Evolutionary conservation across 1,140 invertebrate genomes (phyloP).

Genomic region (Drosophila gunungcola): DNA sequence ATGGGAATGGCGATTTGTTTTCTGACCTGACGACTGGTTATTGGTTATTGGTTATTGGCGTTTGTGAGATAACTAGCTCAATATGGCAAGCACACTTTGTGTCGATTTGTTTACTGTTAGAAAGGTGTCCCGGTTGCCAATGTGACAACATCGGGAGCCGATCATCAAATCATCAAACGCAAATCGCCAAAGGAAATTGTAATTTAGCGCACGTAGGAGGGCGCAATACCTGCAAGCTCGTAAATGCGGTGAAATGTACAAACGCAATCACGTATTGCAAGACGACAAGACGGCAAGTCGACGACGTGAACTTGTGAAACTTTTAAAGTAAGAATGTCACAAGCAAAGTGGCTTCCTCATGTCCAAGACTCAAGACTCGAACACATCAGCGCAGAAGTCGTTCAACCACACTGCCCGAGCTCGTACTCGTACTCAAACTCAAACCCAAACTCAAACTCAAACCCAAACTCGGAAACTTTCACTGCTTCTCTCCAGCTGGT

Average conservation of each 20-base stretch:
- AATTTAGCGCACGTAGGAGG: conserved; percentile 52
- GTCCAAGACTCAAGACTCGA: background rate
- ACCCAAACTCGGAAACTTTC: conserved; percentile 26
- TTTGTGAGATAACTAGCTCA: background rate
- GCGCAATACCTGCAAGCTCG: conserved; percentile 32
- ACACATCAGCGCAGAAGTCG: conserved; percentile 11
- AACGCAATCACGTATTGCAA: conserved; percentile 48
- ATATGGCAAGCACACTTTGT: background rate
- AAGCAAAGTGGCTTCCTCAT: conserved; percentile 16
- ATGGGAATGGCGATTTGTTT: background rate
- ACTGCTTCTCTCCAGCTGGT: conserved; percentile 37
- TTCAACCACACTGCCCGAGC: conserved; percentile 13
- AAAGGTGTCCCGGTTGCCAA: conserved; percentile 56
- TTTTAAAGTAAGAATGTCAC: conserved; percentile 51
- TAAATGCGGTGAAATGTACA: conserved; percentile 41
- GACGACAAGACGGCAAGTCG: too few relatives aligned
- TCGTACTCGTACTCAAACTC: background rate
- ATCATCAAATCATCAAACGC: conserved; percentile 11
- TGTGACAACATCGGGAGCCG: conserved; percentile 54
- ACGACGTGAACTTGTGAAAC: conserved; percentile 53
- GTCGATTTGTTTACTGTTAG: conserved; percentile 19
- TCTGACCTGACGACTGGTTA: too few relatives aligned
- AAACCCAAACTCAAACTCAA: too few relatives aligned
- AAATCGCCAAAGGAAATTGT: conserved; percentile 25
- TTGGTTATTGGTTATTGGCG: too few relatives aligned